Evolutionary conservation across 2,797 vertebrate genomes (phyloP), one percentile per base, ranked within the genome.

Genomic region (Leucoraja ocellata): DNA sequence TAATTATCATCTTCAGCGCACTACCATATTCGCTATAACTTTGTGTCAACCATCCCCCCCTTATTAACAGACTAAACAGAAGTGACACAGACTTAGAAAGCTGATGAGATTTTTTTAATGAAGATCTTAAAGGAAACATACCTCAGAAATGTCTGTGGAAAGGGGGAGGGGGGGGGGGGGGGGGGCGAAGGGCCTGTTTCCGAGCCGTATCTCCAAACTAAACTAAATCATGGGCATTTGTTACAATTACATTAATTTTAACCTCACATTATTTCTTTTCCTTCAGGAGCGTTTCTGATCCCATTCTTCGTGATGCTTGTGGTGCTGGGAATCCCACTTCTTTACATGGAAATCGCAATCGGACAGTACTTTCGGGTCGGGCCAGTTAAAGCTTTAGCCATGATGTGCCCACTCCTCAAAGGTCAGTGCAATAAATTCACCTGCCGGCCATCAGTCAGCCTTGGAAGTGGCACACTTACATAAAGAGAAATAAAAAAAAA

Each of bases 301-400:
- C 97, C 97, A 0, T 97, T 97, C 94, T 94, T 97, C 84, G 63
- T 97, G 9, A 97, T 97, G 97, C 94, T 97, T 94, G 79, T 96
- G 91, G 94, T 97, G 21, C n/a, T 97, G 94, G 97, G 97, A 39
- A 96, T 97, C 94, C 97, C 97, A 80, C 95, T 97, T 93, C 96
- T 97, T 54, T 94, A 96, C 95, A 96, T 97, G 97, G 97, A 97
- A 95, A 94, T 97, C 93, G 95, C 94, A 1, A 78, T 97, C 93
- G 97, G 97, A 8, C 97, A 97, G 94, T 97, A 96, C 94, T 96
- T 95, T 0, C 95, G 95, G 83, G 95, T 94, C 93, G 97, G 97
- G 1, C 97, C 97, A 4, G 96, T 97, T 81, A 96, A 96, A 25
- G 96, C 96, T 86, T 93, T 97, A 93, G 94, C 95, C 84, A 95